Base-by-base conservation (phyloP, 37 sponge, comb jelly and placozoan genomes). In the Diacarnus erythraeanus region DNA sequence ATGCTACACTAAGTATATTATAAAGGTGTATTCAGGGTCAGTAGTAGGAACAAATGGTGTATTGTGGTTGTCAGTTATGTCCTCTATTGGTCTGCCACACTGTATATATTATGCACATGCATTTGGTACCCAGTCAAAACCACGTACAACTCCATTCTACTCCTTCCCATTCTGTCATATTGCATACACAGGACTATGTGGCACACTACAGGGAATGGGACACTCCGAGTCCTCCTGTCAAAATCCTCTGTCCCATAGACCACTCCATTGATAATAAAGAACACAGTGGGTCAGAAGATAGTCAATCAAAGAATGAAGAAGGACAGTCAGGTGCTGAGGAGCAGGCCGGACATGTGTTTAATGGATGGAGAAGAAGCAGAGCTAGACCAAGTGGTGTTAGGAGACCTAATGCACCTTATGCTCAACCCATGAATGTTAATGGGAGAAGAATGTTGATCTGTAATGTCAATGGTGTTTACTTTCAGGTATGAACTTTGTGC, bases 171-270 rank as follows among this genome's bases (percentile, higher is more conserved):
- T n/a, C n/a, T n/a, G n/a, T n/a, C n/a, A n/a, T n/a, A n/a, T n/a
- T n/a, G n/a, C n/a, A 1, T 3, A 71, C 6, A 23, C 74, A 74
- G 81, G 77, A 80, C 17, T 86, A 86, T 38, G 41, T 81, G 56
- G 33, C 43, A 29, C 42, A 70, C 56, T 76, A 70, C 30, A 69
- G 71, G 2, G 72, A 75, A 0, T 90, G 91, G 91, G 75, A 26
- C 4, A 25, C 71, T 12, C 73, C 82, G 31, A 17, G 30, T 17
- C 47, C 69, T 8, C 69, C 70, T 3, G 20, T 74, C 41, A 85
- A 81, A 74, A 81, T 35, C 29, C 63, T 85, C 33, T 85, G 87
- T 63, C 91, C 87, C 39, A 35, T 81, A 3, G 81, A 86, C 36
- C 51, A 43, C 30, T 23, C 39, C 0, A 42, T 75, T 35, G 68